Base-by-base conservation (phyloP, 2,113 vertebrate species). In the Eurystomus gularis region DNA sequence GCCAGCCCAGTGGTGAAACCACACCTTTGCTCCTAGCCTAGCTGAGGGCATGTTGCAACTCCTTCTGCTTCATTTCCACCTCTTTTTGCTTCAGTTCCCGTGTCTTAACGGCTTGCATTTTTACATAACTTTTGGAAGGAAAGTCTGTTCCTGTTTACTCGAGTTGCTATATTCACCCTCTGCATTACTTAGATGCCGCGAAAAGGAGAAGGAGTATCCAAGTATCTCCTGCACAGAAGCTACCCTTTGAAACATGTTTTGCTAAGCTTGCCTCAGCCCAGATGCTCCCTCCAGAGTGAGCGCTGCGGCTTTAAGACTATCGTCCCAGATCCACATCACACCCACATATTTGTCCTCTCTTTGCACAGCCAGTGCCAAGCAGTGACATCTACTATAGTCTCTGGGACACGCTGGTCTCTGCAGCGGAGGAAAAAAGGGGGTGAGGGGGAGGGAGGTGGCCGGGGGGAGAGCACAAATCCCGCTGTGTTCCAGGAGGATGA, bases 321-420 rank as follows among this genome's bases (percentile, higher is more conserved):
- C 35, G 9, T 93, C 92, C 86, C 83, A 64, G 96, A 94, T 89
- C 95, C 95, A 15, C 94, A 95, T 95, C 97, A 97, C 97, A 97
- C 97, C 91, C 97, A 96, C 98, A 94, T 87, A 95, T 97, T 98
- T 98, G 98, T 98, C 96, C 97, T 98, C 94, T 97, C 97, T 97
- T 66, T 51, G 94, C 97, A 86, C 44, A 90, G 97, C 97, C 94
- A 92, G 98, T 98, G 98, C 98, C 98, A 98, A 98, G 98, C 97
- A 17, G 98, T 98, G 98, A 98, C 98, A 98, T 98, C 98, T 93
- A 98, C 98, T 91, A 91, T 70, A 97, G 98, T 98, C 97, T 93
- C 98, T 97, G 97, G 98, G 97, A 98, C 98, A 97, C 20, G 94
- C 97, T 85, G 97, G 82, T 97, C 98, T 96, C 95, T 75, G 85